Conservation (phyloP, 2,888 invertebrate genomes). For the Ceriagrion tenellum region DNA sequence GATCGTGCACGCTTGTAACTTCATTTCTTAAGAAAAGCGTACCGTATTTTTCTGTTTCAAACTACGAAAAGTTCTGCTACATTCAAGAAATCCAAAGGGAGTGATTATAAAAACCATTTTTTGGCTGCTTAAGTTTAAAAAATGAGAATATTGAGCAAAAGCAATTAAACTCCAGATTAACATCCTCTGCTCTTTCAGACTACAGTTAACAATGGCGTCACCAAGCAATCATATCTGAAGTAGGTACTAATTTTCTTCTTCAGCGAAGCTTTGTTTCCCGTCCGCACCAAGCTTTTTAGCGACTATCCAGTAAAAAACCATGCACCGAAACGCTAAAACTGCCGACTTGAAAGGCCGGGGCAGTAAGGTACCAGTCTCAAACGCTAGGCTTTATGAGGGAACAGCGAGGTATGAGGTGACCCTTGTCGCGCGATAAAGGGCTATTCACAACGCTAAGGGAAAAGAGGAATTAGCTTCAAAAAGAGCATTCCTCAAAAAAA, state of each 20-base stretch:
- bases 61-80: neutral
- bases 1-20: no score
- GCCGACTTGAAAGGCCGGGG: neutral
- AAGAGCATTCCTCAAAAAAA: neutral
- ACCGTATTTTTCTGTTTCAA: no score
- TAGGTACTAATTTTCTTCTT: neutral
- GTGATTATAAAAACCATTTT: neutral
- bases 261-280: neutral
- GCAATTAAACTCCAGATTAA: neutral
- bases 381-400: neutral
- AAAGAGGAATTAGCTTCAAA: neutral
- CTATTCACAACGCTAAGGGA: neutral
- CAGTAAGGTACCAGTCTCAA: neutral
- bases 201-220: neutral
- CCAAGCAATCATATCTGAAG: neutral
- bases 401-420: neutral
- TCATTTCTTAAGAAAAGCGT: no score
- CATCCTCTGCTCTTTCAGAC: neutral
- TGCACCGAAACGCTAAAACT: neutral
- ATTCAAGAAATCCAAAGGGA: neutral
- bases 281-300: neutral
- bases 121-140: neutral
- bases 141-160: neutral
- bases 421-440: neutral
- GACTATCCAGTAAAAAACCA: neutral